Conservation (phyloP, 2,888 invertebrate species). For the Oligia latruncula region DNA sequence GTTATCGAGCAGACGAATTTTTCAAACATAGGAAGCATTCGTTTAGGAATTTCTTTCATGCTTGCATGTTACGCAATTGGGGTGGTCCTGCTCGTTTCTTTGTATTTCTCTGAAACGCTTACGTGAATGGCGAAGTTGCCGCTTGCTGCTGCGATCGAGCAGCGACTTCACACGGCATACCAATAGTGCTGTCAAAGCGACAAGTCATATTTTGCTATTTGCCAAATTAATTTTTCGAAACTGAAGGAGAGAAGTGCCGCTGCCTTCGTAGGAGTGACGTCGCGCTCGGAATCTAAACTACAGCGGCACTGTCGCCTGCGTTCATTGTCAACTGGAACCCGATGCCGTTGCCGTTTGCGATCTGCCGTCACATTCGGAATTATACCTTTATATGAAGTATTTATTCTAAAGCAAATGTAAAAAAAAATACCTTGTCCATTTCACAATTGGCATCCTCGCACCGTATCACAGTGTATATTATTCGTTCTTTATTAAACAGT, state of each 20-base stretch:
- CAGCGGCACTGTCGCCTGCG: neutral
- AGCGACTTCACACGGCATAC: too few relatives aligned
- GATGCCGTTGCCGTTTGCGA: neutral
- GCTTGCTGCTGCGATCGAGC: too few relatives aligned
- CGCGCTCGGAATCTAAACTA: neutral
- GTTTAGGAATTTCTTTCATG: too few relatives aligned
- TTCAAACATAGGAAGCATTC: too few relatives aligned
- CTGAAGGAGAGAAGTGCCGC: neutral
- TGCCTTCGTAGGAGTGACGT: neutral
- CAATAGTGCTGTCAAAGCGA: too few relatives aligned
- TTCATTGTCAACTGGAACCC: neutral
- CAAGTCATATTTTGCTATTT: too few relatives aligned
- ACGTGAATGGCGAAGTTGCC: too few relatives aligned
- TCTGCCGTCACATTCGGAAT: neutral
- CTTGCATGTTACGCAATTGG: too few relatives aligned
- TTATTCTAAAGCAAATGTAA: neutral
- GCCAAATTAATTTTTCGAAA: too few relatives aligned
- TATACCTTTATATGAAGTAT: neutral
- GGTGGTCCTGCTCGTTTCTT: too few relatives aligned
- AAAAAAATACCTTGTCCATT: constrained; percentile 52
- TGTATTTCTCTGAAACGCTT: too few relatives aligned
- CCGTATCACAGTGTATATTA: constrained; percentile 56
- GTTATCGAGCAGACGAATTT: too few relatives aligned
- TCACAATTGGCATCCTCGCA: constrained; percentile 57
- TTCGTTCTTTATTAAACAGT: constrained; percentile 56